Base-by-base conservation (phyloP, 2,888 invertebrate genomes). In the Agriopis aurantiaria region DNA sequence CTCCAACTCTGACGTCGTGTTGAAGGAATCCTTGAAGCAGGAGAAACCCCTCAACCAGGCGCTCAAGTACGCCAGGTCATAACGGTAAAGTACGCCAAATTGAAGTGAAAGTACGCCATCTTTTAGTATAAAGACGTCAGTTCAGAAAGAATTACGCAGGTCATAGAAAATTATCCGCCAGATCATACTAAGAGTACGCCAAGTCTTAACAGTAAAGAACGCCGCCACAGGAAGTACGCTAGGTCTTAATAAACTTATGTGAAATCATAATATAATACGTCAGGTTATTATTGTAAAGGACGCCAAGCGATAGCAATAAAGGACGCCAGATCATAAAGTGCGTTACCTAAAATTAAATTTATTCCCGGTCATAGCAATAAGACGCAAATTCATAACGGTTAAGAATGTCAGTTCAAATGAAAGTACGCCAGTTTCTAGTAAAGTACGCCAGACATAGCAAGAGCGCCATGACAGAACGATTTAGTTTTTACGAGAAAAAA, bases 31-130 rank as follows among this genome's bases (percentile, higher is more conserved):
- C 7, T 78, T 93, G 69, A 89, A 89, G 71, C 86, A 91, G 63
- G 93, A 93, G 82, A 93, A 93, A 69, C 91, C 92, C 0, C 85
- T 84, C n/a, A 79, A 79, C n/a, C 83, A 85, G 65, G 93, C 93
- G 3, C 82, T 92, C 43, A 92, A 91, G 79, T 93, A 86, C 76
- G 93, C 93, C 6, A 77, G 91, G 41, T 93, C 92, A 8, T 69
- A 69, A 51, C 57, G 45, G 40, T 49, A 58, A 8, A 12, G 45
- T 58, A 43, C 41, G 40, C n/a, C 40, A 55, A 1, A 5, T 33
- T 6, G 23, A 10, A 52, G 52, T 9, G 14, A 51, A 51, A 51
- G 17, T 3, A 51, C 51, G 17, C 51, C 17, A 51, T 8, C 33
- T 52, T 33, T 6, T 52, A 23, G 33, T 6, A 10, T 52, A 23